Evolutionary conservation across 2,888 invertebrate genomes (phyloP), one percentile per base, ranked within the genome.

Genomic region (Hyppa rectilinea): DNA sequence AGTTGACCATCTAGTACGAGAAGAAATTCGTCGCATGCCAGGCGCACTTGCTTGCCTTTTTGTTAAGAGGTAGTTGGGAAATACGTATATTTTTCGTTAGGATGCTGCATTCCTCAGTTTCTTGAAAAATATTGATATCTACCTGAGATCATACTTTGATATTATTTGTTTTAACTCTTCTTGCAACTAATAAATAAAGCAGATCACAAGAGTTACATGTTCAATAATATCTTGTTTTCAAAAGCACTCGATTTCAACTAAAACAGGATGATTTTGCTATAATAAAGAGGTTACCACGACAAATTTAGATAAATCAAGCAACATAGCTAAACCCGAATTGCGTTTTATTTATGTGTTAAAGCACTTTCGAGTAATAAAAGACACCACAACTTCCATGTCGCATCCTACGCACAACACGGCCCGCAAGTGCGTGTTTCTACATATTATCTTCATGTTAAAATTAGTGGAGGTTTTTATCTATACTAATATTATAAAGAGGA

Each of bases 331-430:
- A 53, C 29, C 10, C 17, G 23, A 81, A 67, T 45, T 2, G 23
- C 52, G 34, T 56, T 40, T 78, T 58, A 53, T 61, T 73, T 31
- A 45, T 63, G 55, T 61, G 62, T 29, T 62, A 38, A 14, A 62
- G 34, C 62, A 50, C 53, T 49, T 36, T 62, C 12, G 5, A 40
- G 36, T 50, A 31, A 61, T 70, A 53, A 81, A 78, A 65, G 10
- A 43, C 31, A 70, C 67, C 64, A 59, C 66, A 67, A 72, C 43
- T 70, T 70, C 53, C 43, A 61, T 55, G 55, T 62, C 38, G 6
- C 64, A 50, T 45, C 82, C 79, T 58, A 80, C 64, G 67, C 78
- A 59, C 10, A 36, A 45, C 17, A 50, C 49, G 20, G 23, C 43
- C 43, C 53, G n/a, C 66, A 52, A 80, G 43, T 40, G 45, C 40